Percentiles rank a stretch among this genome's conserved stretches.
Conservation (phyloP, 2,888 invertebrate genomes). For the Chalcis sispes region DNA sequence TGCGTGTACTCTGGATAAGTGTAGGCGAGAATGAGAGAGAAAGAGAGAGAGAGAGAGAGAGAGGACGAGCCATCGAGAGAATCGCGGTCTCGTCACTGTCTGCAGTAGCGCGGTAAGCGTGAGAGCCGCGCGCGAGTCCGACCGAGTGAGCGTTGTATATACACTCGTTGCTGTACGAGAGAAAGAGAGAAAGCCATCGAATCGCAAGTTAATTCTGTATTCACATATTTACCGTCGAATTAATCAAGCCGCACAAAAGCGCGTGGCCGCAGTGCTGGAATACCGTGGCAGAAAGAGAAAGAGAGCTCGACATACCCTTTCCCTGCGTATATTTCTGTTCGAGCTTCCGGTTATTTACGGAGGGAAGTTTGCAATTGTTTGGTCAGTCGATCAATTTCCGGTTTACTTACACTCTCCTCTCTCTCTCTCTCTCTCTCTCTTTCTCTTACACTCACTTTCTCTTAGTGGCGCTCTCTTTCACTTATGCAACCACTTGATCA, state of each 20-base stretch:
- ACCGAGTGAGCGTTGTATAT: conserved; percentile 33
- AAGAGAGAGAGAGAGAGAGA: neutral
- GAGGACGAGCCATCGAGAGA: neutral
- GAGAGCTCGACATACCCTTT: neutral
- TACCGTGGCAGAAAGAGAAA: conserved; percentile 59
- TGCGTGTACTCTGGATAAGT: no score
- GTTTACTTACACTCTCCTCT: conserved; percentile 46
- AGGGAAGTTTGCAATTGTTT: conserved; percentile 73
- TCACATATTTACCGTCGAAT: conserved; percentile 69
- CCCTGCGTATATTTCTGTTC: conserved; percentile 61
- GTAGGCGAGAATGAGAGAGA: conserved; percentile 16
- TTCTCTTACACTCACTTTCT: conserved; percentile 17
- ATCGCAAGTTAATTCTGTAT: conserved; percentile 67
- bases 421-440: conserved; percentile 21
- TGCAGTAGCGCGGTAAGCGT: no score
- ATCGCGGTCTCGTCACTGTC: no score
- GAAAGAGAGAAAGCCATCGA: conserved; percentile 52
- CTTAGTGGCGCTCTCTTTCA: conserved; percentile 5
- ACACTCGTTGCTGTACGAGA: no score
- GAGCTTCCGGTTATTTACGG: conserved; percentile 70
- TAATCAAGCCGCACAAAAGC: conserved; percentile 68
- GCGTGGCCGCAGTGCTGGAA: conserved; percentile 61
- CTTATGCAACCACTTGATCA: neutral
- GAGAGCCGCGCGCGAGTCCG: conserved; percentile 2
- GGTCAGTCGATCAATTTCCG: conserved; percentile 71